Evolutionary conservation across 2,797 vertebrate species (phyloP).

Genomic region (Molothrus aeneus): DNA sequence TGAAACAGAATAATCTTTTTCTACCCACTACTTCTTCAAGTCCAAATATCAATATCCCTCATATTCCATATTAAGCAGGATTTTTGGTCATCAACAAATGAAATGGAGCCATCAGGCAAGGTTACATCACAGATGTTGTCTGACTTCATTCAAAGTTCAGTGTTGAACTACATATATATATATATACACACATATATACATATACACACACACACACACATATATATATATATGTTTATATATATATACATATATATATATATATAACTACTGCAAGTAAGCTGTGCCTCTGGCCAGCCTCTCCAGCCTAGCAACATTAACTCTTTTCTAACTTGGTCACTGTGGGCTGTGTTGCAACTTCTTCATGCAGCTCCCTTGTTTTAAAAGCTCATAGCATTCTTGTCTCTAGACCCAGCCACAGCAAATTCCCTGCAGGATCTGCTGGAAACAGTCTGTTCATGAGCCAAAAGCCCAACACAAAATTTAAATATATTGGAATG

Average conservation of each 20-base stretch:
- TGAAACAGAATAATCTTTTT: background rate
- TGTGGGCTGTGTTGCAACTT: background rate
- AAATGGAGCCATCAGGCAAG: background rate
- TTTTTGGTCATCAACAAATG: background rate
- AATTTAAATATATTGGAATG: background rate
- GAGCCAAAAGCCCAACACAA: background rate
- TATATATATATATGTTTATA: no score
- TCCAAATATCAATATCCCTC: background rate
- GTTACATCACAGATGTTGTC: background rate
- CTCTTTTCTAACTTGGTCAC: background rate
- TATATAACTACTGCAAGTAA: background rate
- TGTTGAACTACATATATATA: background rate
- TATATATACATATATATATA: no score
- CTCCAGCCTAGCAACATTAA: background rate
- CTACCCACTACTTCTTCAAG: background rate
- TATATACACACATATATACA: no score
- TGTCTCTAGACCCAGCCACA: background rate
- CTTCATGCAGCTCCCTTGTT: fast-evolving
- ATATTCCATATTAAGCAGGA: background rate
- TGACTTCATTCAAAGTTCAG: background rate
- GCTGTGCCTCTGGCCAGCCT: background rate
- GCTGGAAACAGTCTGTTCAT: fast-evolving
- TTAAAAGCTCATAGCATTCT: background rate
- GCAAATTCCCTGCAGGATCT: background rate
- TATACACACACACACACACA: no score